Percentiles rank a stretch among this genome's conserved stretches.
Conservation (phyloP, 2,797 vertebrate genomes). For the Cyclura pinguis region DNA sequence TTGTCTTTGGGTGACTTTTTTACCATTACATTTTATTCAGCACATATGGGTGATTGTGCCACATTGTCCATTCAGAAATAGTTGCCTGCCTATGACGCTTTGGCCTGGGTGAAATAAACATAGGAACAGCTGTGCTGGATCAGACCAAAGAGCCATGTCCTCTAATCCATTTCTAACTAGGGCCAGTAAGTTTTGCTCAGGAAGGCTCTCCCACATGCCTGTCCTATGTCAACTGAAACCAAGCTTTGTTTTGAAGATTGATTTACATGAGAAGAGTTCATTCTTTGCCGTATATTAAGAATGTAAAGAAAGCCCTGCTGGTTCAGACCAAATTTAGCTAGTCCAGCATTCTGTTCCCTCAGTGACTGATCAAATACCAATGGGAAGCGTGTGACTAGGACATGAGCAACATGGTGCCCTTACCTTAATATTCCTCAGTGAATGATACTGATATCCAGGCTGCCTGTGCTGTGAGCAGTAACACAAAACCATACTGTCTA, state of each 20-base stretch:
- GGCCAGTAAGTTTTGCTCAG: not conserved
- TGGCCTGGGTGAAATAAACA: not conserved
- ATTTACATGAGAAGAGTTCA: constrained; percentile 59
- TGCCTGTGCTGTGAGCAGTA: not conserved
- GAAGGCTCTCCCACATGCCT: not conserved
- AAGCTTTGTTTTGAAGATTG: constrained; percentile 26
- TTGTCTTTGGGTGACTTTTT: not conserved
- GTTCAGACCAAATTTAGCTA: no score
- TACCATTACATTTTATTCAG: not conserved
- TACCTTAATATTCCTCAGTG: not conserved
- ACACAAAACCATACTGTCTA: not conserved
- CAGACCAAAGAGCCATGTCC: no score
- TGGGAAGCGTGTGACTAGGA: not conserved
- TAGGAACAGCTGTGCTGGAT: not conserved
- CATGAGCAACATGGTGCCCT: no score
- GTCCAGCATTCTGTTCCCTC: no score
- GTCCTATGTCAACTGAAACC: not conserved
- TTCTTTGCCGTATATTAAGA: constrained; percentile 26
- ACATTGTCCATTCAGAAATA: not conserved
- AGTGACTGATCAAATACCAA: no score
- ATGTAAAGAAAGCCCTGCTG: not conserved
- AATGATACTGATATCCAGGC: not conserved
- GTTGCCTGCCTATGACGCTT: not conserved
- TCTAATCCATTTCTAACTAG: not conserved
- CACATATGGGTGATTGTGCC: not conserved